These are phyloP conservation scores for Serrognathus titanus DNA, from an alignment of 2,888 invertebrate species.

Conservation along the genomic window DNA sequence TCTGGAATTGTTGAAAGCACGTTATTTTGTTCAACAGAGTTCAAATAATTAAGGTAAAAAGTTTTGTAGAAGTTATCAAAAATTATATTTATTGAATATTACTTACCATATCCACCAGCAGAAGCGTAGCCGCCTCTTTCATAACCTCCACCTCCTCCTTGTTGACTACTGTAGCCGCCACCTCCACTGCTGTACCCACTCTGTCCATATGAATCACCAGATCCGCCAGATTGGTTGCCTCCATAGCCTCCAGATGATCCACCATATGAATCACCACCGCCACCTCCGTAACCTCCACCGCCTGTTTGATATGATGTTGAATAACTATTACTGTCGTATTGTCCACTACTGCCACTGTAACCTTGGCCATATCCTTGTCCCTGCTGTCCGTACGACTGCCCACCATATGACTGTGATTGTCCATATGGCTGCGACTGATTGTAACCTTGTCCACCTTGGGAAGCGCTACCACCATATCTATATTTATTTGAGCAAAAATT, in stretches of 20 bases:
- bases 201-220: constrained; percentile 17
- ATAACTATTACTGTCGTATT: constrained; percentile 14
- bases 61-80: too few relatives aligned
- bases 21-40: too few relatives aligned
- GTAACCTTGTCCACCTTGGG: constrained; percentile 13
- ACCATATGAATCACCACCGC: constrained; percentile 12
- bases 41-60: too few relatives aligned
- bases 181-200: constrained; percentile 16
- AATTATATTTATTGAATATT: too few relatives aligned
- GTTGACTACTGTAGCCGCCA: constrained; percentile 16
- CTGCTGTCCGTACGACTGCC: constrained; percentile 14
- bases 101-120: constrained; percentile 18
- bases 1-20: too few relatives aligned
- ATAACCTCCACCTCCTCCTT: constrained; percentile 13
- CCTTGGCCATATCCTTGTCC: constrained; percentile 11
- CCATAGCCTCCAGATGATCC: constrained; percentile 14
- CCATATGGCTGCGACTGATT: constrained; percentile 15
- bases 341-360: constrained; percentile 9
- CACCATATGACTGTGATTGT: constrained; percentile 15
- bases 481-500: too few relatives aligned
- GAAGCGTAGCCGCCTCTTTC: constrained; percentile 17
- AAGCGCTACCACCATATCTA: background rate
- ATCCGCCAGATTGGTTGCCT: constrained; percentile 9
- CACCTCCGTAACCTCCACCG: constrained; percentile 11
- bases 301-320: constrained; percentile 13